A percentile compares a stretch with the other conserved stretches of the same genome.
Evolutionary conservation across 2,113 vertebrate species (phyloP).

Genomic region (Zapus hudsonius): DNA sequence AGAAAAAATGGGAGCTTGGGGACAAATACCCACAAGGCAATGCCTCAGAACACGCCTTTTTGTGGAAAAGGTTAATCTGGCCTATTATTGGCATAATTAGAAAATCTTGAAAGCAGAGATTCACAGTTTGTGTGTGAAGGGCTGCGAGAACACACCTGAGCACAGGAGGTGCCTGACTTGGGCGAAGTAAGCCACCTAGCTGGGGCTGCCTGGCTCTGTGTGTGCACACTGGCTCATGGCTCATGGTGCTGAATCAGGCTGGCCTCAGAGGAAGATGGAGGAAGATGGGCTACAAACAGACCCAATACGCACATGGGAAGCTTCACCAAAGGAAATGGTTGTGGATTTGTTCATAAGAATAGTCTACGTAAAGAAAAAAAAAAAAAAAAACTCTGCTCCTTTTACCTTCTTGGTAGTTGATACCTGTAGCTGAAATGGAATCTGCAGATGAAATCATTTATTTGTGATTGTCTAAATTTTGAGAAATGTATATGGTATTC

Average conservation of each 20-base stretch:
- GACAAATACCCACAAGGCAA: slow-evolving; percentile 39
- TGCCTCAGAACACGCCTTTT: not conserved
- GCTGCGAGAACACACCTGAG: slow-evolving; percentile 51
- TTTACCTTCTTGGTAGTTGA: not conserved
- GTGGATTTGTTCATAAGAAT: slow-evolving; percentile 30
- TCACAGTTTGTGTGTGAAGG: slow-evolving; percentile 63
- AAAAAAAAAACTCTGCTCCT: not conserved
- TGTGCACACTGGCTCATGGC: too few species aligned
- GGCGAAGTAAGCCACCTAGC: too few species aligned
- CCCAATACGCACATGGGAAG: not conserved
- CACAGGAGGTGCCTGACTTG: slow-evolving; percentile 61
- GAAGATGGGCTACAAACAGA: slow-evolving; percentile 38
- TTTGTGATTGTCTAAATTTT: not conserved
- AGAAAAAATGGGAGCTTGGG: slow-evolving; percentile 46
- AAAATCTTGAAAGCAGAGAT: slow-evolving; percentile 70
- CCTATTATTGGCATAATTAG: slow-evolving; percentile 57
- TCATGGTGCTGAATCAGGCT: too few species aligned
- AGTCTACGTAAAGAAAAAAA: slow-evolving; percentile 50
- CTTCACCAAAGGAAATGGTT: slow-evolving; percentile 29
- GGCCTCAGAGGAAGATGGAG: slow-evolving; percentile 17
- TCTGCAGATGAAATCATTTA: slow-evolving; percentile 47
- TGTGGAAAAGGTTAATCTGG: slow-evolving; percentile 60
- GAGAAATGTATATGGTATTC: not conserved
- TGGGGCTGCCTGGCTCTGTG: too few species aligned
- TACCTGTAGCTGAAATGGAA: slow-evolving; percentile 29